Evolutionary conservation across 1,140 invertebrate genomes (phyloP).

Genomic region (Bradynema listronoti): DNA sequence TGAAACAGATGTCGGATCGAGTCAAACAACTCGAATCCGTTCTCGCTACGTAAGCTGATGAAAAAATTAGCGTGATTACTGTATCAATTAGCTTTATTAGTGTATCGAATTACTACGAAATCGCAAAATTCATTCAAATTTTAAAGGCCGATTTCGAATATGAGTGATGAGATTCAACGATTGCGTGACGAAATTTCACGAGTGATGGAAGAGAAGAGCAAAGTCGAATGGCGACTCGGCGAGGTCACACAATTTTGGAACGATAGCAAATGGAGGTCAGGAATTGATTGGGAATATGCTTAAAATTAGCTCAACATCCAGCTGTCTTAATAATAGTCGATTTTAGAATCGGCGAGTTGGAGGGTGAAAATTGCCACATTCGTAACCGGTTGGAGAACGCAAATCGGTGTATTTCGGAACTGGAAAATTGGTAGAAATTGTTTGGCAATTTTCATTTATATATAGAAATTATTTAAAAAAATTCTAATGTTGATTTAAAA

Average conservation of each 20-base stretch:
- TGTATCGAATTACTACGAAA: no score
- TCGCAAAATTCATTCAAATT: background rate
- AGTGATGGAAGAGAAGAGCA: slow-evolving; percentile 21
- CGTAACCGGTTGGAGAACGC: no score
- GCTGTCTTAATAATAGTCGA: no score
- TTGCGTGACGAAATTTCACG: slow-evolving; percentile 17
- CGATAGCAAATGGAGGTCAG: slow-evolving; percentile 31
- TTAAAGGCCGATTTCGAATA: slow-evolving; percentile 3
- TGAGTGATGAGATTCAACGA: slow-evolving; percentile 30
- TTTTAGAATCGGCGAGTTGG: slow-evolving; percentile 26
- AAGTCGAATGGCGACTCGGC: slow-evolving; percentile 27
- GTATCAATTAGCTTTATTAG: no score
- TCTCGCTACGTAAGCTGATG: slow-evolving; percentile 20
- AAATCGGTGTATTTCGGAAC: no score
- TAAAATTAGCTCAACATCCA: background rate
- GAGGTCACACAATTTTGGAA: slow-evolving; percentile 31
- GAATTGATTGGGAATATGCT: slow-evolving; percentile 7
- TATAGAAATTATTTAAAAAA: no score
- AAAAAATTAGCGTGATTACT: background rate
- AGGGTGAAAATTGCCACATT: no score
- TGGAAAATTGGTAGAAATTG: no score
- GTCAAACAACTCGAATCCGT: slow-evolving; percentile 30
- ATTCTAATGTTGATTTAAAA: slow-evolving; percentile 4
- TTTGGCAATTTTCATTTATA: no score
- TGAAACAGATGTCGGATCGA: slow-evolving; percentile 23